Evolutionary conservation across 2,888 invertebrate genomes (phyloP).

Genomic region (Athripsodes cinereus): DNA sequence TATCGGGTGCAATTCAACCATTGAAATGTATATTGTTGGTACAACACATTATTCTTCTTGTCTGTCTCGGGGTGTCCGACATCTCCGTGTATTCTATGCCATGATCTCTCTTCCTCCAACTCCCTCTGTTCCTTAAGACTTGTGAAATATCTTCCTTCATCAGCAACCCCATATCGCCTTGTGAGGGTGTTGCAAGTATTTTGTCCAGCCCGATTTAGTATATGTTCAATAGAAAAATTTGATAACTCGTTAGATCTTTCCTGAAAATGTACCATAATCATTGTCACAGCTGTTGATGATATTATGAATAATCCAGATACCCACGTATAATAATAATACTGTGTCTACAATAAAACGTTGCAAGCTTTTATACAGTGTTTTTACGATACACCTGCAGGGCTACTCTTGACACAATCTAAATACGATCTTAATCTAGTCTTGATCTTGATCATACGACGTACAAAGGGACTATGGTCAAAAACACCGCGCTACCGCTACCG

Average conservation of each 20-base stretch:
- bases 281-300: too few relatives aligned
- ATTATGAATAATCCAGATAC: neutral
- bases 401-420: too few relatives aligned
- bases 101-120: neutral
- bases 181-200: slow-evolving; percentile 25
- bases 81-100: neutral
- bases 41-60: neutral
- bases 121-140: neutral
- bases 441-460: too few relatives aligned
- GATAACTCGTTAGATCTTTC: slow-evolving; percentile 7
- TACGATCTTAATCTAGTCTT: too few relatives aligned
- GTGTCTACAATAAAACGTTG: neutral
- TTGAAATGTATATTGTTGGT: slow-evolving; percentile 34
- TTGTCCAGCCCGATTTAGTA: slow-evolving; percentile 50
- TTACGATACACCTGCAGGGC: too few relatives aligned
- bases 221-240: slow-evolving; percentile 57
- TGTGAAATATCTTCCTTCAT: neutral
- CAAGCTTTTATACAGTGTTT: neutral
- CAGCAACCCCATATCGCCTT: neutral
- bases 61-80: neutral
- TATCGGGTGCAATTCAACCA: slow-evolving; percentile 68
- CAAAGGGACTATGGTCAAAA: too few relatives aligned
- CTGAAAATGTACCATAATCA: too few relatives aligned
- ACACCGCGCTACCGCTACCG: too few relatives aligned
- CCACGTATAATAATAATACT: neutral